Evolutionary conservation across 2,888 invertebrate species (phyloP).

Genomic region (Limenitis camilla): DNA sequence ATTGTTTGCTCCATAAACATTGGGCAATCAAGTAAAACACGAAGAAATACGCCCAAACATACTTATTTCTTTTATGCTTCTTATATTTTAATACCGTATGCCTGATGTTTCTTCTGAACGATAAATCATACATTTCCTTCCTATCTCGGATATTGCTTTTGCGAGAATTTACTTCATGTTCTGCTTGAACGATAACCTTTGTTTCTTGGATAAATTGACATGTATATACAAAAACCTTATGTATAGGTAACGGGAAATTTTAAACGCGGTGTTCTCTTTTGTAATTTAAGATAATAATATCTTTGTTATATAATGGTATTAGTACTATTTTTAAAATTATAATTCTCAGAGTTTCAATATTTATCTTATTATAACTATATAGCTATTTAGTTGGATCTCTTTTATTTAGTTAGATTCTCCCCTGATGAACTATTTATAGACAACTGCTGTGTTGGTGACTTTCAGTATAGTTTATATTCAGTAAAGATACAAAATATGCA

Average conservation of each 20-base stretch:
- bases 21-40: not conserved
- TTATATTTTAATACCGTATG: slow-evolving; percentile 12
- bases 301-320: too few relatives aligned
- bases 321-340: too few relatives aligned
- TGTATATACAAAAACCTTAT: too few relatives aligned
- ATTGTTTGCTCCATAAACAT: slow-evolving; percentile 14
- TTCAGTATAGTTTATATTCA: not conserved
- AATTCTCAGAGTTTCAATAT: too few relatives aligned
- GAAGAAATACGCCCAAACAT: slow-evolving; percentile 8
- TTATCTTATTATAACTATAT: too few relatives aligned
- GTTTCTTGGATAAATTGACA: too few relatives aligned
- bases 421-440: not conserved
- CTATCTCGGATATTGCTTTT: slow-evolving; percentile 13
- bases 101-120: slow-evolving; percentile 9
- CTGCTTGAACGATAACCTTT: too few relatives aligned
- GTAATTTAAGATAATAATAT: too few relatives aligned
- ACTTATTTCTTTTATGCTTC: slow-evolving; percentile 1
- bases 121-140: slow-evolving; percentile 13
- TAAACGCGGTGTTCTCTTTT: too few relatives aligned
- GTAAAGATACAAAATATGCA: slow-evolving; percentile 1
- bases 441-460: not conserved
- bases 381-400: too few relatives aligned
- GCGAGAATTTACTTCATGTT: not conserved
- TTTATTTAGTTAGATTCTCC: too few relatives aligned
- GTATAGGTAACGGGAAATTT: too few relatives aligned